These are phyloP conservation scores for Echiichthys vipera DNA, from an alignment of 2,797 vertebrate species.

Conservation along the genomic window DNA sequence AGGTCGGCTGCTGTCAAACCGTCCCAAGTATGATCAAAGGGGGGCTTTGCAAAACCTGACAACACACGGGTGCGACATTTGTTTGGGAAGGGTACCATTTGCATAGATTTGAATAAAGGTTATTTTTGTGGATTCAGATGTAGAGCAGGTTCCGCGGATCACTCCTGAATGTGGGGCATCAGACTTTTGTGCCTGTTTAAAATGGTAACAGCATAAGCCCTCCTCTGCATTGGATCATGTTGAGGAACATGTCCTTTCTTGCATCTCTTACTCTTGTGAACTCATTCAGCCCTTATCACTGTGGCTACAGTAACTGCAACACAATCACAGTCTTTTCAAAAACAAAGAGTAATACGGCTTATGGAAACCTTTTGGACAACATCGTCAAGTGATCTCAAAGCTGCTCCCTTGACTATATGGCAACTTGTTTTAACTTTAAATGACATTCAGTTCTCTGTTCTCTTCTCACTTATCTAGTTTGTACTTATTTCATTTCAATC, in stretches of 20 bases:
- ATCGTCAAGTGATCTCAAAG: not conserved
- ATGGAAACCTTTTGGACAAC: slow-evolving; percentile 3
- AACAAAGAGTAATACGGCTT: not conserved
- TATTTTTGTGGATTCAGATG: slow-evolving; percentile 8
- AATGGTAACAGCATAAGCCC: slow-evolving; percentile 7
- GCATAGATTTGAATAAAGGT: not conserved
- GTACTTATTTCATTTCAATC: too few species aligned
- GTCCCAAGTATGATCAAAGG: not conserved
- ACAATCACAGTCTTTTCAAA: slow-evolving; percentile 5
- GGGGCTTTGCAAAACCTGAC: not conserved
- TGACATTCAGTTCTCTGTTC: too few species aligned
- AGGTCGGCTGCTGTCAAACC: slow-evolving; percentile 8
- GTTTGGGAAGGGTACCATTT: not conserved
- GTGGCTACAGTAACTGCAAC: slow-evolving; percentile 35
- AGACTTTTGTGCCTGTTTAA: not conserved
- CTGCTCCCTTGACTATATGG: not conserved
- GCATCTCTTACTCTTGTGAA: slow-evolving; percentile 13
- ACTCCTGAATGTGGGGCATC: not conserved
- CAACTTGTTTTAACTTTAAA: not conserved
- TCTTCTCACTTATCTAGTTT: too few species aligned
- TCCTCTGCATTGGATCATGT: not conserved
- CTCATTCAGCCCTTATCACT: slow-evolving; percentile 7
- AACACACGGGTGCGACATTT: not conserved
- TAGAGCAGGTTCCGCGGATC: not conserved
- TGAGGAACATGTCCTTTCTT: slow-evolving; percentile 39